Conservation (phyloP, 2,797 vertebrate genomes). For the Sebastes aleutianus region DNA sequence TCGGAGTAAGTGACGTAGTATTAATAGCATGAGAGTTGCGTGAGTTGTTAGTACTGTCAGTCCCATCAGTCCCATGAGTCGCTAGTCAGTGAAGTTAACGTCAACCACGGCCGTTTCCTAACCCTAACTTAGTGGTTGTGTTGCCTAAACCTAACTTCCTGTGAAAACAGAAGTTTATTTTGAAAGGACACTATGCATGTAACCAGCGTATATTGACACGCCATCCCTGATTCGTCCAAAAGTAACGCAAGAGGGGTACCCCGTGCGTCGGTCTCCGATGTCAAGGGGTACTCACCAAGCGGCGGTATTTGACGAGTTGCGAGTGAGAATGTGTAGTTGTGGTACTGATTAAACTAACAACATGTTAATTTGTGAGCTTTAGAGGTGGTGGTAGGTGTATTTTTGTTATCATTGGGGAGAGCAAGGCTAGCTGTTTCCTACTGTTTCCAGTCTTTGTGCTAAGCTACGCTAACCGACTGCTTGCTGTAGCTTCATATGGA, state of each 20-base stretch:
- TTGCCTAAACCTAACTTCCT: too few species aligned
- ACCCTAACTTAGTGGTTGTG: too few species aligned
- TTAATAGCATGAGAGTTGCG: not conserved
- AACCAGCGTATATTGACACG: too few species aligned
- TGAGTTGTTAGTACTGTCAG: too few species aligned
- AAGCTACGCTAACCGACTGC: not conserved
- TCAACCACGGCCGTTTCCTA: not conserved
- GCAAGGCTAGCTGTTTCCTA: not conserved
- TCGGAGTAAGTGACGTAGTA: not conserved
- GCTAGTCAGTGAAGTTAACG: not conserved
- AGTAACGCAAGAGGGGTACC: too few species aligned
- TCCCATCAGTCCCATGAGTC: not conserved
- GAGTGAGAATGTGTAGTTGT: not conserved
- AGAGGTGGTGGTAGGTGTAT: not conserved
- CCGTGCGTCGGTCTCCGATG: too few species aligned
- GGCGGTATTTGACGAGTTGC: not conserved
- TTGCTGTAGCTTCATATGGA: not conserved
- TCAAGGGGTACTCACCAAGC: too few species aligned
- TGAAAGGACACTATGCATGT: too few species aligned
- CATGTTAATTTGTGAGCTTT: not conserved
- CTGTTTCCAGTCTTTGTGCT: not conserved
- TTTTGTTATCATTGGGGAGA: not conserved
- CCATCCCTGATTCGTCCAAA: too few species aligned
- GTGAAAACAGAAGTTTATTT: fast-evolving
- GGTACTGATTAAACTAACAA: not conserved